Percentiles rank a stretch among this genome's conserved stretches.
Conservation (phyloP, 2,888 invertebrate genomes). For the Rhorus exstirpatorius region DNA sequence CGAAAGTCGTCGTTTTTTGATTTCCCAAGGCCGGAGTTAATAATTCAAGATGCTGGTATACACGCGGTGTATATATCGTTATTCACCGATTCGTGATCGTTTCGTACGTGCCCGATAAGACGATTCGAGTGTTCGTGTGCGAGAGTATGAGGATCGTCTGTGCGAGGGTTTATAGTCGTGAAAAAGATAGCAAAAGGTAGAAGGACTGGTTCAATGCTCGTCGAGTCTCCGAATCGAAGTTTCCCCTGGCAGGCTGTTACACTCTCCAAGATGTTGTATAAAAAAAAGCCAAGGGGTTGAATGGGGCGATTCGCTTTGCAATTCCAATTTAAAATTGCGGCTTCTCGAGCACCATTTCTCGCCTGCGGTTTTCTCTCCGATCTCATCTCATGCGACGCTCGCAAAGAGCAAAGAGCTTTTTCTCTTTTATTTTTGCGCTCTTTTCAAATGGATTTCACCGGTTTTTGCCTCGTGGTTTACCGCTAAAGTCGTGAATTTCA, state of each 20-base stretch:
- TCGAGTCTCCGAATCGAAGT: slow-evolving; percentile 42
- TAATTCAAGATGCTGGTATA: slow-evolving; percentile 46
- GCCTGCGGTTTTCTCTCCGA: not conserved
- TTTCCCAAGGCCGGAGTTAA: slow-evolving; percentile 53
- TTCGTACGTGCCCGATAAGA: slow-evolving; percentile 33
- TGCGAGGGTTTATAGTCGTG: not conserved
- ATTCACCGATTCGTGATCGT: slow-evolving; percentile 21
- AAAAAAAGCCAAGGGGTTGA: slow-evolving; percentile 25
- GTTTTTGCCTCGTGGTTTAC: not conserved
- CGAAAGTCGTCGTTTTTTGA: slow-evolving; percentile 44
- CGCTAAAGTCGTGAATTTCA: not conserved
- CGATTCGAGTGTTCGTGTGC: not conserved
- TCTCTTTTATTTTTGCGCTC: slow-evolving; percentile 6
- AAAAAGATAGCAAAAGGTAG: slow-evolving; percentile 16
- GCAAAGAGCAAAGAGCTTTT: not conserved
- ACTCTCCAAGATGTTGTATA: not conserved
- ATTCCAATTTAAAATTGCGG: slow-evolving; percentile 42
- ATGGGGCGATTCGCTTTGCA: slow-evolving; percentile 45
- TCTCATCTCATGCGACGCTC: not conserved
- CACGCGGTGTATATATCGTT: not conserved
- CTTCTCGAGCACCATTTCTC: slow-evolving; percentile 16
- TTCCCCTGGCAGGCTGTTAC: slow-evolving; percentile 34
- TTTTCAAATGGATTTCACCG: not conserved
- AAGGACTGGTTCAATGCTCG: slow-evolving; percentile 49
- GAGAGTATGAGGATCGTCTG: not conserved